Evolutionary conservation across 2,888 invertebrate species (phyloP).

Genomic region (Pherbina coryleti): DNA sequence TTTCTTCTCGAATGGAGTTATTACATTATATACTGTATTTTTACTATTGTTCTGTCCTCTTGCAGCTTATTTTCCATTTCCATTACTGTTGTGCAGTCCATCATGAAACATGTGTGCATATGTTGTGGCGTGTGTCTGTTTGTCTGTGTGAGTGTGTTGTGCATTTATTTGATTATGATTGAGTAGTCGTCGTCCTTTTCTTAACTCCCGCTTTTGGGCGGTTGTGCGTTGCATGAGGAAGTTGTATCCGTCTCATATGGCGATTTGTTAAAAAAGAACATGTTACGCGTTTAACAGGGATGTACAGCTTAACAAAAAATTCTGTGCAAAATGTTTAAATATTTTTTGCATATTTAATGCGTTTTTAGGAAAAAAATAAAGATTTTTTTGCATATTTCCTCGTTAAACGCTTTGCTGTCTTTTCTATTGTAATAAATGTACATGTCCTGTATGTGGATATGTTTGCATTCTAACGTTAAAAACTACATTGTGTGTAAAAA

Average conservation of each 20-base stretch:
- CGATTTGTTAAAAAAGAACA: neutral
- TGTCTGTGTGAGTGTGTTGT: neutral
- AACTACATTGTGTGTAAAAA: no score
- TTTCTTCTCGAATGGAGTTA: no score
- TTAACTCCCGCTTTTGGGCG: neutral
- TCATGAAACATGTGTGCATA: neutral
- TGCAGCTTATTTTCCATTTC: slow-evolving; percentile 13
- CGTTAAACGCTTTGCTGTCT: neutral
- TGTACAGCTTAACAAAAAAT: neutral
- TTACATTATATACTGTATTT: neutral
- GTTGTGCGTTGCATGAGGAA: neutral
- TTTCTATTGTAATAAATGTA: neutral
- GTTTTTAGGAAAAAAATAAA: neutral
- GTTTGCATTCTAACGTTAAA: no score
- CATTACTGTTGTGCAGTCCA: neutral
- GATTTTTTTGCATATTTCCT: neutral
- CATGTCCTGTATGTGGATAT: no score
- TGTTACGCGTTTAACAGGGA: neutral
- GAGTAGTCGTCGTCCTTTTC: slow-evolving; percentile 2
- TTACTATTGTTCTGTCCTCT: neutral
- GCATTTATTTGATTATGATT: slow-evolving; percentile 29
- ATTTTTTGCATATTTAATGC: neutral
- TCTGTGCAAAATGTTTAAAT: neutral
- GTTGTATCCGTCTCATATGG: slow-evolving; percentile 1
- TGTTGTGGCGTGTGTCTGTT: neutral